phyloP scores from a whole-genome alignment of 2,797 vertebrate genomes.

The Mus spretus region DNA sequence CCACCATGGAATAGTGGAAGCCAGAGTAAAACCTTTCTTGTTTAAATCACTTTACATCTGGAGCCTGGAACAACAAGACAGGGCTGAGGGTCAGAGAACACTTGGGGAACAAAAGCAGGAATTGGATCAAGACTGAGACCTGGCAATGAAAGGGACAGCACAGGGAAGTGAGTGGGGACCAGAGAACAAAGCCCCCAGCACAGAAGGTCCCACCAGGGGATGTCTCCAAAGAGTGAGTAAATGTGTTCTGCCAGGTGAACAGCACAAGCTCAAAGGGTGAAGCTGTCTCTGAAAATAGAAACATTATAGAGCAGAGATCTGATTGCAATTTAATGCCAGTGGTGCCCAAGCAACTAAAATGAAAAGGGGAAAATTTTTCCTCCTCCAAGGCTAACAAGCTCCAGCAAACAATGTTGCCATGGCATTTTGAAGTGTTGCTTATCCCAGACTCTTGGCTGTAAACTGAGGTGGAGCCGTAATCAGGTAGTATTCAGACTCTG shows the following conservation, averaged over 20 bases:
- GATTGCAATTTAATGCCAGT: conserved; percentile 56
- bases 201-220: background rate
- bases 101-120: background rate
- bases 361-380: background rate
- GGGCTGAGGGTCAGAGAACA: background rate
- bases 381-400: conserved; percentile 57
- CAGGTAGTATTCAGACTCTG: conserved; percentile 63
- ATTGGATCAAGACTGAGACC: background rate
- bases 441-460: conserved; percentile 59
- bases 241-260: background rate
- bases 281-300: conserved; percentile 54
- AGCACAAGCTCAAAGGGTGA: background rate
- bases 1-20: background rate
- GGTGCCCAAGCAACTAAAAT: conserved; percentile 39
- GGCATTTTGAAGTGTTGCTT: conserved; percentile 72
- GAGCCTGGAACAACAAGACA: background rate
- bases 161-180: background rate
- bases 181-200: background rate
- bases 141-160: background rate
- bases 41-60: background rate
- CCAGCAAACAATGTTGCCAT: conserved; percentile 64
- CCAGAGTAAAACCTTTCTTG: background rate
- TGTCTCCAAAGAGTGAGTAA: background rate
- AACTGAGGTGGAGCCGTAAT: conserved; percentile 65
- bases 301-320: conserved; percentile 12